These are phyloP conservation scores for Ceratitis capitata DNA, from an alignment of 1,140 invertebrate genomes.

Conservation along the genomic window DNA sequence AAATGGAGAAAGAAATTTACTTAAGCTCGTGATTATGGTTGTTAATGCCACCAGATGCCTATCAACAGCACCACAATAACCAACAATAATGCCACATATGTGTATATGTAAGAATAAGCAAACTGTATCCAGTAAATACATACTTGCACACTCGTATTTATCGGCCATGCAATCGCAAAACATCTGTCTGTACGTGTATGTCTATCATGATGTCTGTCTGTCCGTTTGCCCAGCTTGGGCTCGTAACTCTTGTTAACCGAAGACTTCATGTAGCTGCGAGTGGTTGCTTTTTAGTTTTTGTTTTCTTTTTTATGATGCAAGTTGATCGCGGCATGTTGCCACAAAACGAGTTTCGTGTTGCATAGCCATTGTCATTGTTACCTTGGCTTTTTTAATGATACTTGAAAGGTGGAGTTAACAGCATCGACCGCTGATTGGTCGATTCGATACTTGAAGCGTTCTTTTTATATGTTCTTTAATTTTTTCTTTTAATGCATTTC, in stretches of 20 bases:
- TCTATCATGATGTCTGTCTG: neutral
- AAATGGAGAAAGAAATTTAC: neutral
- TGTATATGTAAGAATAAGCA: neutral
- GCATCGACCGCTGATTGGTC: neutral
- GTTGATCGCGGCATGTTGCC: neutral
- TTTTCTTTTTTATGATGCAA: neutral
- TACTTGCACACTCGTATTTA: neutral
- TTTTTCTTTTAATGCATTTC: neutral
- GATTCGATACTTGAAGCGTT: neutral
- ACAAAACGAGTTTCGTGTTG: constrained; percentile 30
- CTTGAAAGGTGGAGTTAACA: constrained; percentile 27
- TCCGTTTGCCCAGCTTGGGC: neutral
- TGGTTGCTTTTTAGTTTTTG: neutral
- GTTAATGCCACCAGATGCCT: neutral
- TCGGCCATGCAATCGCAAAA: neutral
- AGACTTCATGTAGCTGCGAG: neutral
- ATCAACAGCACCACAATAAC: neutral
- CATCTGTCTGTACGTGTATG: neutral
- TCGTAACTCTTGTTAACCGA: neutral
- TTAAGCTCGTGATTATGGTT: neutral
- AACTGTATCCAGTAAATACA: neutral
- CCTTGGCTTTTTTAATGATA: neutral
- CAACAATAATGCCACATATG: neutral
- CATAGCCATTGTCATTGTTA: neutral
- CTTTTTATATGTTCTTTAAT: neutral